Evolutionary conservation across 2,888 invertebrate species (phyloP), one percentile per base, ranked within the genome.

Genomic region (Dermolepida albohirtum): DNA sequence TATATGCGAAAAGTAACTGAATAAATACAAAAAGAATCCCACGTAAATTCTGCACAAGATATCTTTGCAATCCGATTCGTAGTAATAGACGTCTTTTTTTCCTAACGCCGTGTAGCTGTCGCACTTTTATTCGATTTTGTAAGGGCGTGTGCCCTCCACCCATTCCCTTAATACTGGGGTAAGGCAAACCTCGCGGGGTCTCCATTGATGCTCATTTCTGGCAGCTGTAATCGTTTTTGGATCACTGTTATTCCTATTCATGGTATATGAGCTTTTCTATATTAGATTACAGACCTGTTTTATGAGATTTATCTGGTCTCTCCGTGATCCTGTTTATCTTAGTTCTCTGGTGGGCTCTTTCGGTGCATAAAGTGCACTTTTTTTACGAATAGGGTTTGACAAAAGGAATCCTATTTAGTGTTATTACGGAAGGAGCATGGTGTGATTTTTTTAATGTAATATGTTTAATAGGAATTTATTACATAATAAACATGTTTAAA

Each of bases 141-240:
- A 27, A 47, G 59, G 59, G 59, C 29, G 59, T 44, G 44, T 29
- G 59, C 27, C 44, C 29, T 27, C 29, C 44, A 44, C 59, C 44
- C 44, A 44, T 59, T 54, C 68, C 66, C 63, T 64, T 64, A 52
- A 50, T 64, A 17, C 51, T 16, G 68, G 70, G 71, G 62, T 55
- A 72, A 73, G 71, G 67, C 69, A 67, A 73, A 71, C 74, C 78
- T 76, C 75, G 69, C 71, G 78, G 78, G 80, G 76, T 78, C 66
- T 74, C 77, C 74, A 77, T 77, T 80, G 82, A 82, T 83, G 83
- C 81, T 83, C 83, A 83, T 83, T 83, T 83, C 79, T 82, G 83
- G 83, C 83, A 82, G 82, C 82, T 81, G 82, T 83, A 83, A 83
- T 83, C 83, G 83, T 81, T 83, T 83, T 80, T 79, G 82, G 83